Evolutionary conservation across 2,113 vertebrate genomes (phyloP).

Genomic region (Prionailurus viverrinus): DNA sequence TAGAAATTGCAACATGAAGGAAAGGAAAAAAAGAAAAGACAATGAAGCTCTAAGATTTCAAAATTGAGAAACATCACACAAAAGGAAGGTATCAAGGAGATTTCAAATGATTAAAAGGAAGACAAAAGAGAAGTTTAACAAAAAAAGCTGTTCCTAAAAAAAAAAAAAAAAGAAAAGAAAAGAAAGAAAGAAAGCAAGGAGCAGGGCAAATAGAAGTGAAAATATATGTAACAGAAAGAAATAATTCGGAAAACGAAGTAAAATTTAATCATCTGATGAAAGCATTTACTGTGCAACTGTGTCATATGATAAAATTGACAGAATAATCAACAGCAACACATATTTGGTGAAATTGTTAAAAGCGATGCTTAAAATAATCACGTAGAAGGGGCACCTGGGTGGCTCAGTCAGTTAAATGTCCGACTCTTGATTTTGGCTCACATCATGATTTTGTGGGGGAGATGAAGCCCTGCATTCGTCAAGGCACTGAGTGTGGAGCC

Average conservation of each 20-base stretch:
- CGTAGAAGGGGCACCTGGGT: too few relatives aligned
- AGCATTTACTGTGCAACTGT: background rate
- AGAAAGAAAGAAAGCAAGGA: background rate
- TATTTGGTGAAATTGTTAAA: background rate
- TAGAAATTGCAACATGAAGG: background rate
- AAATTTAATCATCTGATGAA: background rate
- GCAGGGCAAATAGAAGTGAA: background rate
- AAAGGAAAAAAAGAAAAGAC: background rate
- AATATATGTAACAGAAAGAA: background rate
- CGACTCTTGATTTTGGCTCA: too few relatives aligned
- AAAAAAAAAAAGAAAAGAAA: background rate
- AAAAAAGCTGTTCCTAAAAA: background rate
- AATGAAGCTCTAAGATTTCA: background rate
- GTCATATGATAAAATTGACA: background rate
- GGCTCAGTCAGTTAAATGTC: too few relatives aligned
- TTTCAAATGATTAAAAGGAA: background rate
- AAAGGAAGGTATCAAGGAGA: background rate
- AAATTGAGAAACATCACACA: background rate
- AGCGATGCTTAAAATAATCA: background rate
- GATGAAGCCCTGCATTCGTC: too few relatives aligned
- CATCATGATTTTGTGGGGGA: too few relatives aligned
- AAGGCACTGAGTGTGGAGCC: too few relatives aligned
- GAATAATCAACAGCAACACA: background rate
- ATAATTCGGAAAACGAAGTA: background rate
- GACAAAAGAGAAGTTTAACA: background rate